Base-by-base conservation (phyloP, 2,797 vertebrate species). In the Hypotaenidia philippensis region DNA sequence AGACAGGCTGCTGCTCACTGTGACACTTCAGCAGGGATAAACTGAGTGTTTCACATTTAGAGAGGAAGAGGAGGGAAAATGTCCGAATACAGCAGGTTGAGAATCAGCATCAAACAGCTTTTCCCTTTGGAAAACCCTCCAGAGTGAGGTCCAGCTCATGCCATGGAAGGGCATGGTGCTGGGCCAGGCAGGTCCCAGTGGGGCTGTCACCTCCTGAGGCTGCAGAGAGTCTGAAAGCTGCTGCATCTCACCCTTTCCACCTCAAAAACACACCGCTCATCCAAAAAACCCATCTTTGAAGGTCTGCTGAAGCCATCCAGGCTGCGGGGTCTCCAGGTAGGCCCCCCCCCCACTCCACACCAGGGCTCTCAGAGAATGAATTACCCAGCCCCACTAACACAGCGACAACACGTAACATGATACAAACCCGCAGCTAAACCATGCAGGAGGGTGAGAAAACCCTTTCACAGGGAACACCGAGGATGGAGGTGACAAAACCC, bases 351-450 rank as follows among this genome's bases (percentile, higher is more conserved):
- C 1, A 40, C 7, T 25, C 5, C n/a, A 9, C 70, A 2, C 70
- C 1, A 1, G 3, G 5, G 34, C 45, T 53, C 12, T 53, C 12
- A 0, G 4, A 21, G 32, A 36, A 8, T 14, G 11, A 18, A 21
- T 21, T 1, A 5, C 7, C 26, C 47, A 26, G 34, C 65, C 72
- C 47, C 27, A 16, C 32, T 7, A 31, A n/a, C 50, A 2, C 45
- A 21, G 27, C 0, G 11, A 32, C 13, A 6, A 14, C 41, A 6
- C 31, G 1, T n/a, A 4, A 19, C 11, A 0, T 1, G 60, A 4
- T 9, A 2, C 5, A 19, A 44, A 76, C 26, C 55, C 3, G n/a
- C 69, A 60, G 52, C 34, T 32, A 4, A 38, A 15, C 20, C 1
- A 3, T 9, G 40, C 20, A 1, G 17, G 52, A 29, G 57, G 76